Conservation (phyloP, 2,888 invertebrate genomes). For the Eupelmus urozonus region DNA sequence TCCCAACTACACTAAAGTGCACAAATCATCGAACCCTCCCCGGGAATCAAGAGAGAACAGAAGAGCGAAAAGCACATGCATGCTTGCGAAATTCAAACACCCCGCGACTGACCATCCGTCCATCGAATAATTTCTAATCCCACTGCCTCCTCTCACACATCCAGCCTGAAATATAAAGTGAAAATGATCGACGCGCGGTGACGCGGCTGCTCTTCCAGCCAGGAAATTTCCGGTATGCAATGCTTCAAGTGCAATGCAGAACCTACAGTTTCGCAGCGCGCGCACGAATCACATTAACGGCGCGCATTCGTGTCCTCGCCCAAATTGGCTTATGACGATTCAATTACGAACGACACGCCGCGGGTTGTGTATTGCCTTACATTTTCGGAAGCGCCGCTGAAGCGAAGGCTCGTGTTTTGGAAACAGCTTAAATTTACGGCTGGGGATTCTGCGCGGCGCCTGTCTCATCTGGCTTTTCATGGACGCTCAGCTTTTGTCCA, state of each 20-base stretch:
- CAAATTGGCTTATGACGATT: constrained; percentile 46
- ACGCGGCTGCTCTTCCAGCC: neutral
- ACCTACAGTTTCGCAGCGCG: neutral
- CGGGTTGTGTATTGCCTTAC: neutral
- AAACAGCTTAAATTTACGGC: too few species aligned
- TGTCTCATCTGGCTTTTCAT: too few species aligned
- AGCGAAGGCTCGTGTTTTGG: too few species aligned
- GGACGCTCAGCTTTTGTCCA: too few species aligned
- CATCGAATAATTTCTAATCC: constrained; percentile 36
- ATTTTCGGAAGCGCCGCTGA: too few species aligned
- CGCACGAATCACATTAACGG: constrained; percentile 16
- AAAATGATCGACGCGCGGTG: constrained; percentile 34
- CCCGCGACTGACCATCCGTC: neutral
- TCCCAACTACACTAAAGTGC: constrained; percentile 22
- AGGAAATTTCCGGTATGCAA: neutral
- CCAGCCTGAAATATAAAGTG: constrained; percentile 37
- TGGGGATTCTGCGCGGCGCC: too few species aligned
- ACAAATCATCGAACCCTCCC: constrained; percentile 44
- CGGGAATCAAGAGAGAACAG: neutral
- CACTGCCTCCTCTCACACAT: neutral
- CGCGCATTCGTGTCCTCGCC: neutral
- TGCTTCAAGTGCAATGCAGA: neutral
- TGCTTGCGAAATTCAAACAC: neutral
- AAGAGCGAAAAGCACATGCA: neutral
- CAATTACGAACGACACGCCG: constrained; percentile 33